phyloP scores from a whole-genome alignment of 2,113 vertebrate genomes.

The Sialia sialis region DNA sequence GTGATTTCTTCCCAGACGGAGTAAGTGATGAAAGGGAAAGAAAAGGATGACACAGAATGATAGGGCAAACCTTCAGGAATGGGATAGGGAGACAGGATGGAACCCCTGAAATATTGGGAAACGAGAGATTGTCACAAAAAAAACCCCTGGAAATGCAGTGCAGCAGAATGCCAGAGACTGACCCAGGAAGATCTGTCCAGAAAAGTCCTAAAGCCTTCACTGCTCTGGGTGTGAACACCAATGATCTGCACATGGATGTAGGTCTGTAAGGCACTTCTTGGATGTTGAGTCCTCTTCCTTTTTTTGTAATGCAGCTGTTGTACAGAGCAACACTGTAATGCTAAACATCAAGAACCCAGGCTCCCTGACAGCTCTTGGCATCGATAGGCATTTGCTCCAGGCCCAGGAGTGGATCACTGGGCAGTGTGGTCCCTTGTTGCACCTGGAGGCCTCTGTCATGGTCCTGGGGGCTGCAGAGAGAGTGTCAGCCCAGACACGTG shows the following conservation, averaged over 20 bases:
- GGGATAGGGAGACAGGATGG: neutral
- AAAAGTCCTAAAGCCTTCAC: neutral
- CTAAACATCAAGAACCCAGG: neutral
- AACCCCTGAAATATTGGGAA: neutral
- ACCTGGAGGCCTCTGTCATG: accelerated
- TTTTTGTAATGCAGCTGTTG: neutral
- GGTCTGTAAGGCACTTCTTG: neutral
- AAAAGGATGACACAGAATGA: neutral
- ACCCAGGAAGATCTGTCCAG: neutral
- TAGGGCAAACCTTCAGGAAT: neutral
- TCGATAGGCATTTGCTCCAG: neutral
- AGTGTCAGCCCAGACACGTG: accelerated
- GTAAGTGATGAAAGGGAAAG: neutral
- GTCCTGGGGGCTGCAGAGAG: neutral
- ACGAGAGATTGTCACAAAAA: neutral
- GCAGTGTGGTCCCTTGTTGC: accelerated
- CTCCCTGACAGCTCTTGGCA: neutral
- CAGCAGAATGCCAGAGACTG: neutral
- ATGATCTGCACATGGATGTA: neutral
- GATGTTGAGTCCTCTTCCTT: neutral
- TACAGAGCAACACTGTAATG: neutral
- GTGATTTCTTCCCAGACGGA: neutral
- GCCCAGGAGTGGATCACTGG: neutral
- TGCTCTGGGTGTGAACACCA: neutral
- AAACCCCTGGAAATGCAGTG: neutral